phyloP scores from a whole-genome alignment of 2,113 vertebrate species.

The Colistium nudipinnis region DNA sequence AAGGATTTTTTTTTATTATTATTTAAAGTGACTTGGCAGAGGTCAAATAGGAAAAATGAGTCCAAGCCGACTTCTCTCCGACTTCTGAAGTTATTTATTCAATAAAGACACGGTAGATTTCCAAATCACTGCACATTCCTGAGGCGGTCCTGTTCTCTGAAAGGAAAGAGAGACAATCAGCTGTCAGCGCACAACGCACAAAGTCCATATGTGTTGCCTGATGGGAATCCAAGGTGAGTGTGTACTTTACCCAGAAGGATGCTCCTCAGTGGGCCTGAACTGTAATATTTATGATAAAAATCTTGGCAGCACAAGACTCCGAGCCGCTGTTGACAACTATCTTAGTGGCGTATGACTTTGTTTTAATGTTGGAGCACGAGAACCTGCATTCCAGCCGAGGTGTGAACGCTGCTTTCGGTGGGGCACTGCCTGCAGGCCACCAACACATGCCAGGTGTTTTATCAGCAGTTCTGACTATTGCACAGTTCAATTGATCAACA shows the following conservation, averaged over 20 bases:
- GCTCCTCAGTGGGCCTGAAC: slow-evolving; percentile 35
- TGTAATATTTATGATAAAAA: slow-evolving; percentile 48
- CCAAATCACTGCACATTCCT: slow-evolving; percentile 32
- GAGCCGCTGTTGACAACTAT: slow-evolving; percentile 62
- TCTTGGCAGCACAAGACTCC: slow-evolving; percentile 43
- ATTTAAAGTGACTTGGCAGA: slow-evolving; percentile 61
- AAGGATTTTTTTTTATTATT: slow-evolving; percentile 45
- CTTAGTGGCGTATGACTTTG: slow-evolving; percentile 63
- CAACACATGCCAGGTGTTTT: slow-evolving; percentile 54
- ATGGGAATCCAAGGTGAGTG: slow-evolving; percentile 30
- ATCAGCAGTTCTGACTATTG: slow-evolving; percentile 52
- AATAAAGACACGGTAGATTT: slow-evolving; percentile 37
- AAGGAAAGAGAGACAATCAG: slow-evolving; percentile 31
- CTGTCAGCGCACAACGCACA: slow-evolving; percentile 26
- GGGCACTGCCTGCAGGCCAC: slow-evolving; percentile 50
- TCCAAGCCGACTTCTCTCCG: slow-evolving; percentile 40
- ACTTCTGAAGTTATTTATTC: slow-evolving; percentile 51
- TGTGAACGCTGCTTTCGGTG: slow-evolving; percentile 49
- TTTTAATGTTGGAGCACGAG: slow-evolving; percentile 45
- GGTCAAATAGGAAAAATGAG: slow-evolving; percentile 61
- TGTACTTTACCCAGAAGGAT: slow-evolving; percentile 32
- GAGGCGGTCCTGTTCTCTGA: slow-evolving; percentile 20
- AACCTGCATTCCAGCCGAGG: slow-evolving; percentile 58
- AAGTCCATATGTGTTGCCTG: slow-evolving; percentile 18
- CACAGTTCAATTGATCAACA: slow-evolving; percentile 41